Evolutionary conservation across 2,888 invertebrate species (phyloP), one percentile per base, ranked within the genome.

Genomic region (Xylota sylvarum): DNA sequence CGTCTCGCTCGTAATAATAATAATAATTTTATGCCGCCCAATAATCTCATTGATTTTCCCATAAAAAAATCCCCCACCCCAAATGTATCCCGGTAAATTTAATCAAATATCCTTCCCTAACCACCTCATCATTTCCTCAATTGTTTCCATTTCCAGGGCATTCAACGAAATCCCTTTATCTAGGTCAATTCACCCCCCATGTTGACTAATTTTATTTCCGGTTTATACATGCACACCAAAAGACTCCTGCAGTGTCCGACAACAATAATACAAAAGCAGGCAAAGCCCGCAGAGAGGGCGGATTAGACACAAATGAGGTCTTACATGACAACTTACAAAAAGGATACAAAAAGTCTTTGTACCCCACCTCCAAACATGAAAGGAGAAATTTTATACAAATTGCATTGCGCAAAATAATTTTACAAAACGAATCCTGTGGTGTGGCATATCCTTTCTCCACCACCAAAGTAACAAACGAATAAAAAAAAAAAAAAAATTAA

Each of bases 181-280:
- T 81, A 37, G 81, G 85, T 81, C 81, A 76, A 10, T 67, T 56
- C 65, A 72, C 78, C 69, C 80, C 65, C 60, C 65, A 35, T 60
- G 76, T 81, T 72, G 85, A 77, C 81, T 85, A 85, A 85, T 85
- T 85, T 85, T 67, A 65, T 81, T 72, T 81, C 60, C 60, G 70
- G 32, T 65, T 48, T 35, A 32, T 52, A 52, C 17, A 60, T 46
- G 52, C 50, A 65, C 48, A 79, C 4, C 0, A 2, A 2, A 19
- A 70, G 46, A 52, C 76, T 40, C 85, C 76, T 76, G 80, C 74
- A 72, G 81, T 76, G 65, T 60, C 50, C 77, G 23, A 50, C 50
- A 62, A 62, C 27, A 48, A n/a, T 74, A 12, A n/a, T 4, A 52
- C 19, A 32, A 62, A 40, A 40, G 19, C 52, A 19, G 27, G 5